Evolutionary conservation across 1,140 invertebrate species (phyloP), one percentile per base, ranked within the genome.

Genomic region (Riptortus pedestris): DNA sequence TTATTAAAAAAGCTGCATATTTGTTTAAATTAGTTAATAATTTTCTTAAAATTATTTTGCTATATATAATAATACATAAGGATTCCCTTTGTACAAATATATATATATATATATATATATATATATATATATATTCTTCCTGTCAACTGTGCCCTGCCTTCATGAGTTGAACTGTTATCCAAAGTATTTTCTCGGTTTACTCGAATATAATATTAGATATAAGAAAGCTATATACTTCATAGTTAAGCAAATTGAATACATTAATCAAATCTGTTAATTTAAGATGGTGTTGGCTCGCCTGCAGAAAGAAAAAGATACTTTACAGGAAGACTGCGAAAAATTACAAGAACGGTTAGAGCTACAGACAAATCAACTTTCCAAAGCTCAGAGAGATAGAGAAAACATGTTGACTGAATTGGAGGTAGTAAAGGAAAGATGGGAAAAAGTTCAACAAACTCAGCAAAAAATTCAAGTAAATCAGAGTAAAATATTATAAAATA

Each of bases 261-360:
- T 38, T 38, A 38, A 38, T 38, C 14, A 38, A 5, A 5, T 38
- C 5, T 38, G 31, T 55, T 63, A 61, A 45, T 67, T 67, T 45
- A 60, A 87, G 83, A 77, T 78, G 59, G 76, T 85, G 68, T 78
- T 91, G 72, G 80, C 83, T 52, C 82, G 89, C 68, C 78, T 93
- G 60, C 90, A 93, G 73, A 94, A 94, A 73, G 91, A 95, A 73
- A 80, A 87, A 67, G 91, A 95, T 71, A 76, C 79, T 62, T 85
- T 87, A 67, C 83, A 87, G 66, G 84, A 87, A 62, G 91, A 95
- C 68, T 81, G 84, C 66, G 86, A 89, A 61, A 86, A 86, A 71
- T 75, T 90, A 67, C 85, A 88, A 69, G 90, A 93, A 74, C 79
- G 87, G 58, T 75, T 87, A 7, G 91, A 93, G 71, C 75, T 87